A percentile compares a stretch with the other conserved stretches of the same genome.
Evolutionary conservation across 2,797 vertebrate species (phyloP).

Genomic region (Pagetopsis macropterus): DNA sequence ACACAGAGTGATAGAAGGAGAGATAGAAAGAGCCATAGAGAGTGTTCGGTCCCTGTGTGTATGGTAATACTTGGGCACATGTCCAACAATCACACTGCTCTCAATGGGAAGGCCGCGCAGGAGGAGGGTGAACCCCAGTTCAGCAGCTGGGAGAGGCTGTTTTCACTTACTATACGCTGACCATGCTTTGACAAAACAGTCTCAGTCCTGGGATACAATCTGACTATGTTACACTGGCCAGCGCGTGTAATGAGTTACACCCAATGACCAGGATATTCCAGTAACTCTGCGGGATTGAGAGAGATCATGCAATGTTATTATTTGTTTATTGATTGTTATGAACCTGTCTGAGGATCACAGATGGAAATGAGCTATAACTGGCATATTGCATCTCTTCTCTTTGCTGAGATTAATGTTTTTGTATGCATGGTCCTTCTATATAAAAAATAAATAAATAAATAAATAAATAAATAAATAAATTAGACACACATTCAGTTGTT

Average conservation of each 20-base stretch:
- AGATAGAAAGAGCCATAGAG: conserved; percentile 35
- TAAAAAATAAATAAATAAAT: too few relatives aligned
- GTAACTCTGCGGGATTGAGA: conserved; percentile 44
- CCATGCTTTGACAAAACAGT: conserved; percentile 60
- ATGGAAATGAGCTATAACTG: too few relatives aligned
- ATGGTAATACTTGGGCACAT: conserved; percentile 60
- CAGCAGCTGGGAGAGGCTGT: conserved; percentile 79
- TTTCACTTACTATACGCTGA: conserved; percentile 66
- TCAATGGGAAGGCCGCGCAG: conserved; percentile 62
- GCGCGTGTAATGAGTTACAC: conserved; percentile 70
- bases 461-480: too few relatives aligned
- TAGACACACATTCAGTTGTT: conserved; percentile 40
- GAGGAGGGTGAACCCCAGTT: conserved; percentile 74
- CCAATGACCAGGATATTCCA: conserved; percentile 72
- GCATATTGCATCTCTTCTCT: too few relatives aligned
- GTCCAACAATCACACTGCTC: conserved; percentile 76
- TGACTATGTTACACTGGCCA: conserved; percentile 38
- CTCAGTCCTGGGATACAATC: conserved; percentile 54
- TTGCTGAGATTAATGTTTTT: too few relatives aligned
- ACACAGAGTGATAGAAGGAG: conserved; percentile 27
- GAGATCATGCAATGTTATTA: too few relatives aligned
- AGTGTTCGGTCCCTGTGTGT: conserved; percentile 26
- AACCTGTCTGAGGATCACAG: too few relatives aligned
- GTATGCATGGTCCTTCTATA: too few relatives aligned
- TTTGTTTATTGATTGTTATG: too few relatives aligned